Base-by-base conservation (phyloP, 2,888 invertebrate genomes). In the Coleophora deauratella region DNA sequence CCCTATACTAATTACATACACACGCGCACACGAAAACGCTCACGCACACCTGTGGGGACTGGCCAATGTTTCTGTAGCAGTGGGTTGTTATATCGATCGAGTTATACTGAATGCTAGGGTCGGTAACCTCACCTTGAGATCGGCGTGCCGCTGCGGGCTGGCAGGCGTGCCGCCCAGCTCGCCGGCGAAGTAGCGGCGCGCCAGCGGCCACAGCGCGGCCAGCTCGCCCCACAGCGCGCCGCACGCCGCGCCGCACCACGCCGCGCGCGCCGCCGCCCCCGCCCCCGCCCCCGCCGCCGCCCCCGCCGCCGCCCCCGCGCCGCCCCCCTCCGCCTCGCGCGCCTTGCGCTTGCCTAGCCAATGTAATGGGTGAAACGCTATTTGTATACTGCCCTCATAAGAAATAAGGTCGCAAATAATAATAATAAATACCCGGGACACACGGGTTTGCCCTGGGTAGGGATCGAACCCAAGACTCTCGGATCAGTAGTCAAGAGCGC, bases 141-240 rank as follows among this genome's bases (percentile, higher is more conserved):
- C 90, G 0, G 88, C 86, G 44, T 94, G 94, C 40, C 93, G 88
- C n/a, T 91, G 89, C 2, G 88, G 73, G 65, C 91, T 91, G 9
- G 91, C 88, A 49, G 92, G 91, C 37, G 59, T 50, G 0, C 93
- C 91, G 55, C 92, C 90, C 41, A 97, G 78, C 65, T 96, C 94
- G 7, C 95, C 95, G 3, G 93, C 93, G 73, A 98, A 97, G 87
- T 99, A 99, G 32, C 96, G 91, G 62, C 97, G 92, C 0, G 98
- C 98, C 1, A 99, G 89, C 66, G 96, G 94, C 98, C 98, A 99
- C 57, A 99, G 88, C 72, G 98, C 96, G 28, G 96, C 95, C 64
- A 98, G 89, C 54, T 80, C 78, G 9, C 70, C 54, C 0, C 75
- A 59, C 21, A 86, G 66, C 40, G 82, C 81, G 15, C 74, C 80